These are phyloP conservation scores for Anticlea derivata DNA, from an alignment of 2,888 invertebrate genomes.

Conservation along the genomic window DNA sequence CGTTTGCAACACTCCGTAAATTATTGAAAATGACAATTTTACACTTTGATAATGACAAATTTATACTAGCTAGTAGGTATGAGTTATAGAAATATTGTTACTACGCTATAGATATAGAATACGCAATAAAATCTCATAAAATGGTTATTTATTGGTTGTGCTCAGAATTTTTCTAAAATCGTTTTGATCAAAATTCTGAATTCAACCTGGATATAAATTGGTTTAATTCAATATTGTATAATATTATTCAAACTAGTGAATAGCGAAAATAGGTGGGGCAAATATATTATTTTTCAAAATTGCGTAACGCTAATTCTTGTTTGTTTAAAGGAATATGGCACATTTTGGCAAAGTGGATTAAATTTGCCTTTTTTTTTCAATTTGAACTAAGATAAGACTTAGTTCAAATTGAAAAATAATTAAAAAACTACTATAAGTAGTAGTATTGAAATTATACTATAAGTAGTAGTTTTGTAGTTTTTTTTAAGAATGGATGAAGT, in stretches of 20 bases:
- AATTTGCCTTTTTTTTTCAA: background rate
- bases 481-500: no score
- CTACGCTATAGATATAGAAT: constrained; percentile 73
- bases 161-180: constrained; percentile 45
- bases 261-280: constrained; percentile 67
- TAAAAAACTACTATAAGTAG: no score
- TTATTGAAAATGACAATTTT: constrained; percentile 63
- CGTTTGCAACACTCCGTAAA: constrained; percentile 47
- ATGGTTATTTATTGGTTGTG: constrained; percentile 42
- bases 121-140: constrained; percentile 71
- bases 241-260: constrained; percentile 59
- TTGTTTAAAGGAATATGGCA: no score
- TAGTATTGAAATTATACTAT: no score
- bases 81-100: constrained; percentile 62
- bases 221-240: constrained; percentile 60
- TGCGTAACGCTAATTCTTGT: constrained; percentile 29
- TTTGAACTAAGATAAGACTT: no score
- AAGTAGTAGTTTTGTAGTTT: no score
- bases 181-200: constrained; percentile 44
- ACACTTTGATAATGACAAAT: constrained; percentile 73
- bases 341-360: no score
- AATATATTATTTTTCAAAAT: constrained; percentile 34
- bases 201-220: constrained; percentile 52
- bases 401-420: no score
- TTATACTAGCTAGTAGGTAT: constrained; percentile 60